Evolutionary conservation across 1,140 invertebrate genomes (phyloP), one percentile per base, ranked within the genome.

Genomic region (Linepithema humile): DNA sequence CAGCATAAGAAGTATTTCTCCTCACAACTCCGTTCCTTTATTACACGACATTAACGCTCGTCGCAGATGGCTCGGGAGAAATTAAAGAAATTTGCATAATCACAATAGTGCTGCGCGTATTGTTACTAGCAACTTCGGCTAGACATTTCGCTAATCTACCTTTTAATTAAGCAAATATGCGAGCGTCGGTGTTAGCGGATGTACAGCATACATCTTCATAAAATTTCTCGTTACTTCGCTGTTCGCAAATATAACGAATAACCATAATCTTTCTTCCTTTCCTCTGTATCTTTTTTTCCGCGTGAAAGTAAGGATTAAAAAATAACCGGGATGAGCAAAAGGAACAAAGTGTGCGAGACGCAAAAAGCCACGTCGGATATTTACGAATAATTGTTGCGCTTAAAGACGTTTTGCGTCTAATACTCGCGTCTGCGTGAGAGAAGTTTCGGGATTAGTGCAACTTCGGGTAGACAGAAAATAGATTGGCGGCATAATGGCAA

Each of bases 51-150:
- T 55, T 69, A 80, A 80, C 64, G 64, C 75, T 59, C 62, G 48
- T 78, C 75, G 48, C 75, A 80, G 62, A 80, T 80, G 75, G 64
- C 35, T 20, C n/a, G 32, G 35, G 15, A 69, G 64, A 80, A 80
- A 80, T 80, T 80, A 80, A 80, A 80, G 75, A 80, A 80, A 69
- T 80, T 43, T 80, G 64, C 62, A 80, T 80, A 80, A 80, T 80
- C 64, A 29, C 75, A 29, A 80, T 69, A 69, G n/a, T 29, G 29
- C 75, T 15, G 32, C 38, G 70, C 53, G 29, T 78, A 78, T 78
- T 55, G 75, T 80, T 80, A 55, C 32, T 40, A 3, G 48, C 64
- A 69, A 69, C 64, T 80, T 80, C 12, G n/a, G 64, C 64, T 48
- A 20, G 64, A 69, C 48, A 35, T 80, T 80, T 69, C 26, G 45